Evolutionary conservation across 1,140 invertebrate genomes (phyloP), one percentile per base, ranked within the genome.

Genomic region (Trichonephila inaurata): DNA sequence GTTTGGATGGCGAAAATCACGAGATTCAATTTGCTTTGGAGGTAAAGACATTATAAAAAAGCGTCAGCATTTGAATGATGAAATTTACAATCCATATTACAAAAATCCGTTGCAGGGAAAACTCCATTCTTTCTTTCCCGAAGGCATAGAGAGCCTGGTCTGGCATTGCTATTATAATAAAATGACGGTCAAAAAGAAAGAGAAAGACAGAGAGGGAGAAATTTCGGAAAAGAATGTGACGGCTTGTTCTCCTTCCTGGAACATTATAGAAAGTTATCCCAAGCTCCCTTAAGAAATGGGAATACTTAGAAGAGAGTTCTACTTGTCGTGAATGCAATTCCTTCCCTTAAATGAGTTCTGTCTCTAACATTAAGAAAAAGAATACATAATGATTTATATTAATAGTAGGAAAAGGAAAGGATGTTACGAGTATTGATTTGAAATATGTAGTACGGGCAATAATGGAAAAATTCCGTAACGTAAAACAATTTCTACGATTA

Each of bases 41-140:
- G 58, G 77, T 91, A 82, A 82, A 83, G 89, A 91, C 77, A 82
- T 91, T 91, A 91, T 81, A 91, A 91, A 91, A 90, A 91, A 91
- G 19, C 66, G 89, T 91, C 89, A 33, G 72, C 69, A 91, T 91
- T 82, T 91, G 77, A 91, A 91, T 91, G 89, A 91, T 91, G 58
- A 91, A 91, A 82, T 91, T 81, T 62, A 82, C 77, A 91, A 91
- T 91, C 89, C 72, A 72, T 72, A 85, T 85, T 60, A 72, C 88
- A 89, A 77, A 81, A 60, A 82, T 82, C 69, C 89, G 18, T 81
- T 60, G 28, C 24, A 61, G 77, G 44, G 89, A 40, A 91, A 82
- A 82, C 66, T 82, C 40, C 16, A 58, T 77, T 51, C 40, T 24
- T 77, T 82, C n/a, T n/a, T 19, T 51, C 69, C 89, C 21, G 8